These are phyloP conservation scores for Ornithorhynchus anatinus DNA, from an alignment of 2,113 vertebrate species.

Conservation along the genomic window DNA sequence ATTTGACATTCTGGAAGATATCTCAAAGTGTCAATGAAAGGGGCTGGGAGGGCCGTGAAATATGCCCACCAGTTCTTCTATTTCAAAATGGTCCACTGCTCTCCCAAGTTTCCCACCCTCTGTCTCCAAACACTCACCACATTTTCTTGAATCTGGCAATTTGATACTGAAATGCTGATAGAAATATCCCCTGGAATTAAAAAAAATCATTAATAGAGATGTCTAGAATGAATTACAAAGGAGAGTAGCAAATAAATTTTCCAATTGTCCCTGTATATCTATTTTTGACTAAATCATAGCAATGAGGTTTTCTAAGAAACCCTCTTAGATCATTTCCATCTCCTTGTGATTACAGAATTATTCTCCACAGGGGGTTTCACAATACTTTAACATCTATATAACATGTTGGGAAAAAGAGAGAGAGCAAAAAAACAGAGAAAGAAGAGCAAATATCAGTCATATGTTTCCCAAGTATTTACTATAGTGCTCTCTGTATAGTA, in stretches of 20 bases:
- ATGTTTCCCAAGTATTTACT: no score
- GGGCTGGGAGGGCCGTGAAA: background rate
- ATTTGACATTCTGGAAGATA: conserved; percentile 23
- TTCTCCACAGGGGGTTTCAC: background rate
- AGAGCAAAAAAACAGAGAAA: no score
- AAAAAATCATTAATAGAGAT: background rate
- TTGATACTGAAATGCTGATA: conserved; percentile 96
- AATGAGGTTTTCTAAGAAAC: conserved; percentile 4
- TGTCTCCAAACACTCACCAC: conserved; percentile 81
- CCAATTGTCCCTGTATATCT: background rate
- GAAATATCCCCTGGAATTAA: conserved; percentile 86
- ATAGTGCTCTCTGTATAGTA: no score
- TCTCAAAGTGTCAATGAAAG: conserved; percentile 7
- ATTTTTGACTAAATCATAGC: background rate
- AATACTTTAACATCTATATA: background rate
- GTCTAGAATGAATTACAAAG: background rate
- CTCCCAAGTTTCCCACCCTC: conserved; percentile 35
- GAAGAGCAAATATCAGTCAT: no score
- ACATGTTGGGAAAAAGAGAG: background rate
- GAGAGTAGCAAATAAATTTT: background rate
- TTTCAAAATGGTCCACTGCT: conserved; percentile 40
- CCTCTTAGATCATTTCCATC: background rate
- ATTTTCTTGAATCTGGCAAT: conserved; percentile 96
- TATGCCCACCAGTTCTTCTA: conserved; percentile 8
- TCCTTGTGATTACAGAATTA: background rate